Evolutionary conservation across 2,797 vertebrate species (phyloP).

Genomic region (Oreortyx pictus): DNA sequence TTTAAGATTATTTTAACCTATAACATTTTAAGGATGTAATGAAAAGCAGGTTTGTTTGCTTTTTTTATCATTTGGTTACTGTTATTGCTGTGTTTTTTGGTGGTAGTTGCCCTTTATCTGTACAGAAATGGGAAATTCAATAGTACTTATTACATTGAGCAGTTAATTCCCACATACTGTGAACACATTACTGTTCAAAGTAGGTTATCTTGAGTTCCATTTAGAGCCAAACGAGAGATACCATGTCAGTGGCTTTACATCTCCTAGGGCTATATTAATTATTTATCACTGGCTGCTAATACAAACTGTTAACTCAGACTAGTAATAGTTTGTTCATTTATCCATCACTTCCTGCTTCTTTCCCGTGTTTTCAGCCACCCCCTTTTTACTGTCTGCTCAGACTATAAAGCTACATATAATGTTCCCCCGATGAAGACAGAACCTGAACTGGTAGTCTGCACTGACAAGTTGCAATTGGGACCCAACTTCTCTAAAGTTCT

Average conservation of each 20-base stretch:
- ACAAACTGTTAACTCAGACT: slow-evolving; percentile 76
- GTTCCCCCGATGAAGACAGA: background rate
- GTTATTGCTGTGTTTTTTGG: slow-evolving; percentile 67
- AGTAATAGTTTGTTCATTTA: slow-evolving; percentile 63
- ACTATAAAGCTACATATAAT: background rate
- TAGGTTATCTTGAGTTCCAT: slow-evolving; percentile 79
- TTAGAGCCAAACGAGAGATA: slow-evolving; percentile 75
- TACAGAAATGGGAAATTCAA: slow-evolving; percentile 76
- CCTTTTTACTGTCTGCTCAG: accelerated
- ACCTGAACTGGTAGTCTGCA: background rate
- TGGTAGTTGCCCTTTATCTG: slow-evolving; percentile 76
- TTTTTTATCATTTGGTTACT: slow-evolving; percentile 59
- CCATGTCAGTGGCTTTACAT: slow-evolving; percentile 70
- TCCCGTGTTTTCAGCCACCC: background rate
- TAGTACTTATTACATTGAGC: slow-evolving; percentile 81
- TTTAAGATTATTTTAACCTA: slow-evolving; percentile 82
- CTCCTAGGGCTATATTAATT: slow-evolving; percentile 81
- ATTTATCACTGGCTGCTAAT: slow-evolving; percentile 78
- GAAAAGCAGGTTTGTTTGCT: slow-evolving; percentile 66
- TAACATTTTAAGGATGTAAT: slow-evolving; percentile 78
- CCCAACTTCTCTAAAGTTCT: background rate
- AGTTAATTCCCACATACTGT: slow-evolving; percentile 86
- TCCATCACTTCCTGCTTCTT: background rate
- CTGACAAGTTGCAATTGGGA: background rate
- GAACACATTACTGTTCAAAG: slow-evolving; percentile 81